phyloP scores from a whole-genome alignment of 1,140 invertebrate species.

The Microplitis mediator region DNA sequence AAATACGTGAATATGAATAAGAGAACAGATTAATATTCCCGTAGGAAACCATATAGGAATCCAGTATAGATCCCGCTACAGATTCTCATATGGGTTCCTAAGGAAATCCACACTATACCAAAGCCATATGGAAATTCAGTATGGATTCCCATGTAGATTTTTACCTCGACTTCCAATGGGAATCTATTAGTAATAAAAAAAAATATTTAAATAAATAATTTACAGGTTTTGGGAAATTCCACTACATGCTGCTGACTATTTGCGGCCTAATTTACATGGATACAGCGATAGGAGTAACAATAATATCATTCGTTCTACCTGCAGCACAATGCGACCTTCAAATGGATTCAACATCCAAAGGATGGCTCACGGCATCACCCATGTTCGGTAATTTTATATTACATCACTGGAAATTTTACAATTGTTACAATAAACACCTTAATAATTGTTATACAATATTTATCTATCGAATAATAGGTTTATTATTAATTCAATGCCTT shows the following conservation, averaged over 20 bases:
- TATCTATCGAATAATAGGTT: not conserved
- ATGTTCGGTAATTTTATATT: conserved; percentile 67
- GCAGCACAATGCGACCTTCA: conserved; percentile 77
- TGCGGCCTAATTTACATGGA: conserved; percentile 77
- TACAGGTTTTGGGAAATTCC: conserved; percentile 80
- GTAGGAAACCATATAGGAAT: no score
- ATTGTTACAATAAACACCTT: not conserved
- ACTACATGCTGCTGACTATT: conserved; percentile 71
- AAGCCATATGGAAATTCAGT: no score
- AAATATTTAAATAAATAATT: not conserved
- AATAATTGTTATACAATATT: no score
- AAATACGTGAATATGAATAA: no score
- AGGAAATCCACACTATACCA: no score
- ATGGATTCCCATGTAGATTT: no score
- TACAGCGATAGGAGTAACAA: conserved; percentile 84
- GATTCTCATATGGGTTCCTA: no score
- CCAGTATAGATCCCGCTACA: no score
- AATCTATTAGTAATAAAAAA: no score
- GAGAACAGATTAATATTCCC: no score
- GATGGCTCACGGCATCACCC: conserved; percentile 76
- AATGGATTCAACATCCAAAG: conserved; percentile 77
- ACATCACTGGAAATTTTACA: not conserved
- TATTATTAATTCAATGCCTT: not conserved
- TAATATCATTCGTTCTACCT: conserved; percentile 79
- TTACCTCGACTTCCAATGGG: no score